These are phyloP conservation scores for Falco columbarius DNA, from an alignment of 2,797 vertebrate species.

Conservation along the genomic window DNA sequence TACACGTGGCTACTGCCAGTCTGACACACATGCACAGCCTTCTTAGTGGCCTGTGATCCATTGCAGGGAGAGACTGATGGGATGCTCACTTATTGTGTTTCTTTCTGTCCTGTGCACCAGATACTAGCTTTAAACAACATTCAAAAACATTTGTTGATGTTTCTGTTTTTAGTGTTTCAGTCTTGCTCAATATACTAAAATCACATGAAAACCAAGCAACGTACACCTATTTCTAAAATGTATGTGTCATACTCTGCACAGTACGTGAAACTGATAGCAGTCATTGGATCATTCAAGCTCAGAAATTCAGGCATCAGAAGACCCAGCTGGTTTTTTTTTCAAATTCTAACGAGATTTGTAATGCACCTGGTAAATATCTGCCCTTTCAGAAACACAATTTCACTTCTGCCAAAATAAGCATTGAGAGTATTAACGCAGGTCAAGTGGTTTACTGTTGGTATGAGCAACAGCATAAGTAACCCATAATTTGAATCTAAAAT, in stretches of 20 bases:
- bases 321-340: neutral
- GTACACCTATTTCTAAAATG: neutral
- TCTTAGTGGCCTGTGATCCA: neutral
- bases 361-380: neutral
- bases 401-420: neutral
- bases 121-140: neutral
- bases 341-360: slow-evolving; percentile 5
- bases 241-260: neutral
- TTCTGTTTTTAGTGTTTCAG: neutral
- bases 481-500: slow-evolving; percentile 10
- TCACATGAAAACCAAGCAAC: neutral
- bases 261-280: neutral
- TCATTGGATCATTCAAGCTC: neutral
- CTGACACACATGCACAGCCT: neutral
- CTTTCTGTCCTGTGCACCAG: neutral
- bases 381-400: slow-evolving; percentile 7
- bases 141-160: neutral
- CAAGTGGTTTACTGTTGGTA: neutral
- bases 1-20: neutral
- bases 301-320: neutral
- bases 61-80: neutral
- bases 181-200: neutral
- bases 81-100: accelerated
- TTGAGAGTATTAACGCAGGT: neutral
- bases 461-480: neutral